These are phyloP conservation scores for Furcula furcula DNA, from an alignment of 2,888 invertebrate species.

Conservation along the genomic window DNA sequence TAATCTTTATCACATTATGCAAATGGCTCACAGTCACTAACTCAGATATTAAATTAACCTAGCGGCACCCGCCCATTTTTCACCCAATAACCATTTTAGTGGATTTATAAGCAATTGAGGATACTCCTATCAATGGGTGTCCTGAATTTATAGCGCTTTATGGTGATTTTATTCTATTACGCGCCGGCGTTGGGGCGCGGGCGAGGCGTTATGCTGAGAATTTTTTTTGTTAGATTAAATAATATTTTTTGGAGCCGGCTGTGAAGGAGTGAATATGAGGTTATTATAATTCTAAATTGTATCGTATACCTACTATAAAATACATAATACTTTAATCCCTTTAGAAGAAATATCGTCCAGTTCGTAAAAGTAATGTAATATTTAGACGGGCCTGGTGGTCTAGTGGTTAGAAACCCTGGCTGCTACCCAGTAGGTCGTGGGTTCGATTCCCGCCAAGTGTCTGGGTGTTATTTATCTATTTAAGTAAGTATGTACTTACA, in stretches of 20 bases:
- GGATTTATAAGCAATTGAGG: constrained; percentile 52
- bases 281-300: too few species aligned
- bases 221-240: not conserved
- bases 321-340: too few species aligned
- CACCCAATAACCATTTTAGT: constrained; percentile 45
- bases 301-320: too few species aligned
- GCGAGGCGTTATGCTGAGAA: not conserved
- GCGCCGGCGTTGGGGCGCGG: constrained; percentile 10
- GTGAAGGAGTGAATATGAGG: too few species aligned
- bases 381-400: too few species aligned
- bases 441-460: too few species aligned
- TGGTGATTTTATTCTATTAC: constrained; percentile 46
- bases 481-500: too few species aligned
- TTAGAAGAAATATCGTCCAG: too few species aligned
- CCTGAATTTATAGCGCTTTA: constrained; percentile 41
- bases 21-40: constrained; percentile 8
- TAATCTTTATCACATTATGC: constrained; percentile 10
- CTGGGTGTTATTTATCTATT: too few species aligned
- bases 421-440: too few species aligned
- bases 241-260: not conserved
- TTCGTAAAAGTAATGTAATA: too few species aligned
- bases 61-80: constrained; percentile 39
- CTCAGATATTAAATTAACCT: constrained; percentile 42
- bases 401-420: too few species aligned
- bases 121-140: constrained; percentile 38